Base-by-base conservation (phyloP, 30 jellyfish, hydroid and myxozoan species). In the Chrysaora quinquecirrha region DNA sequence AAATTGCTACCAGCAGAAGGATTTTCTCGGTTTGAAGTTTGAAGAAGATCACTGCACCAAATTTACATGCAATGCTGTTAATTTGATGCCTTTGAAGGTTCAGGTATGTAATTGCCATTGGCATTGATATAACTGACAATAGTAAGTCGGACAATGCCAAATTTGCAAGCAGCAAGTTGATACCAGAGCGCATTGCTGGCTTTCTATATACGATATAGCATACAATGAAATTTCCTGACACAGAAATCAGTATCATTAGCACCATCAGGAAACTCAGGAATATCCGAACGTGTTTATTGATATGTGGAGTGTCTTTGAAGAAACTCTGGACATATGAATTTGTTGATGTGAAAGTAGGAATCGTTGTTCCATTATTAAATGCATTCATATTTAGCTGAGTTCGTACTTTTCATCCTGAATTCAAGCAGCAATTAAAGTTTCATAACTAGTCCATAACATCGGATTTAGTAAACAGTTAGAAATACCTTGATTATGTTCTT, bases 131-230 rank as follows among this genome's bases (percentile, higher is more conserved):
- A 0, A 82, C 22, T 1, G 96, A 73, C 73, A 86, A 69, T 0
- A 87, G 25, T 3, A 94, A 68, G 74, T 94, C 99, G 19, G 97
- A 62, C 61, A 81, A 78, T 11, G 99, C 99, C 75, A 94, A 58
- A 78, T 88, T 94, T 18, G 99, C 97, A 67, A 94, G 94, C 14
- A 94, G 83, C 46, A 94, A 69, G 62, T 94, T 94, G 48, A 94
- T 94, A 20, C 94, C 99, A 2, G 99, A 94, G 0, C 97, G 85
- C 99, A 94, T 94, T 31, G 99, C 96, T 1, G 96, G 96, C 43
- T 88, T 89, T 29, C 96, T 95, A 64, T 86, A 94, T 19, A 94
- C 97, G 22, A 94, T 78, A 22, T 72, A 80, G 77, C 96, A 94
- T 14, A 94, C 89, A 60, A 94, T 63, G 29, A 83, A 18, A 64